A percentile compares a stretch with the other conserved stretches of the same genome.
phyloP scores from a whole-genome alignment of 2,888 invertebrate species.

The Sarcophaga subvicina region DNA sequence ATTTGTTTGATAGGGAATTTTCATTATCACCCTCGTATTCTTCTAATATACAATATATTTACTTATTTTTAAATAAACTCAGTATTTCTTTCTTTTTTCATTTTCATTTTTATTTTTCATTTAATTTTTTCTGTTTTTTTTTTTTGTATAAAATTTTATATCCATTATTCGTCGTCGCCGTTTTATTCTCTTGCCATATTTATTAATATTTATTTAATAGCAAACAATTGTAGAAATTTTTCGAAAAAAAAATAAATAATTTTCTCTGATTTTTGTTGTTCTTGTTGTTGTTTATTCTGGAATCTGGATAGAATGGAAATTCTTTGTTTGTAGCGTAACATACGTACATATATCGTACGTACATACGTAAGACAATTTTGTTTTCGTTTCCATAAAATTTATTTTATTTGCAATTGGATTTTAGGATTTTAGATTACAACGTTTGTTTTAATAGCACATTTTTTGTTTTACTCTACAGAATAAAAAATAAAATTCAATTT shows the following conservation, averaged over 20 bases:
- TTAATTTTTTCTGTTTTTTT: background rate
- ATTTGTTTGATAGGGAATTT: too few relatives aligned
- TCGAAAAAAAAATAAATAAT: background rate
- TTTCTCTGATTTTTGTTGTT: background rate
- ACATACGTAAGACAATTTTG: too few relatives aligned
- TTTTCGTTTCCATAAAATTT: background rate
- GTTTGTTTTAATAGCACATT: background rate
- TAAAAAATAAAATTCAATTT: slow-evolving; percentile 31
- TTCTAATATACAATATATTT: too few relatives aligned
- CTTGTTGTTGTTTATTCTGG: too few relatives aligned
- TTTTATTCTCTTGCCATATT: slow-evolving; percentile 7
- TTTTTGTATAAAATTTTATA: background rate
- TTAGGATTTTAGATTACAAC: slow-evolving; percentile 20
- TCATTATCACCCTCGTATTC: too few relatives aligned
- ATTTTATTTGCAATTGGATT: slow-evolving; percentile 21
- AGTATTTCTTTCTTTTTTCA: too few relatives aligned
- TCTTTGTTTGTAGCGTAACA: too few relatives aligned
- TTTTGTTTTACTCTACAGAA: slow-evolving; percentile 8
- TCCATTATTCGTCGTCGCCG: too few relatives aligned
- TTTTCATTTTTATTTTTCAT: background rate
- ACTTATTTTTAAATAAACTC: too few relatives aligned
- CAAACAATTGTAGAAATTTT: slow-evolving; percentile 26
- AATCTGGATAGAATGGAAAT: too few relatives aligned
- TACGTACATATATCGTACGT: too few relatives aligned
- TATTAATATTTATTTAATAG: slow-evolving; percentile 27